Evolutionary conservation across 2,113 vertebrate species (phyloP), one percentile per base, ranked within the genome.

Genomic region (Natator depressus): DNA sequence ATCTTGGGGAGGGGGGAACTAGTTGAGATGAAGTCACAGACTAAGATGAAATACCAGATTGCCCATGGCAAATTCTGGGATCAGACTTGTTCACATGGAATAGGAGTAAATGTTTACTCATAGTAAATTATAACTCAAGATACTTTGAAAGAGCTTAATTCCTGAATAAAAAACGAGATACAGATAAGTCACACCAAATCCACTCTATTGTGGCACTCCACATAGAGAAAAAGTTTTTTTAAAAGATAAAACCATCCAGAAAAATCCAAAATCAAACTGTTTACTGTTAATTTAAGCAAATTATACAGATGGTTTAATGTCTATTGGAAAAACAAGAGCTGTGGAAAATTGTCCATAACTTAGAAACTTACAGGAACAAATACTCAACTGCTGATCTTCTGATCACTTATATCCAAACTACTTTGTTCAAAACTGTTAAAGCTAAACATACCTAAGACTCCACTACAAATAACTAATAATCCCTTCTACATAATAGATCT

Each of bases 231-330:
- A 35, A 0, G 49, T 20, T 11, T 57, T 84, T 49, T n/a, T 6
- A 72, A 51, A 54, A 3, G 78, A 46, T 57, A 89, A 65, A 35
- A 91, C 11, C 3, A 76, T 9, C 42, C 2, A 27, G 85, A 85
- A 76, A 47, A 62, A 83, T 69, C 57, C 51, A 24, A 78, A 89
- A 89, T 3, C 1, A 59, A 80, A 16, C 20, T 38, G 35, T 94
- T 93, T 78, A 16, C 20, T n/a, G 35, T 94, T 93, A 55, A 82
- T 80, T 59, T 90, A 24, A 85, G 25, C 90, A 89, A 95, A 91
- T 46, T 53, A 80, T 5, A 35, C 5, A 85, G 78, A 75, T 10
- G 47, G 11, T 51, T 84, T 47, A 14, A 89, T 85, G 20, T 72
- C 38, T 51, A 24, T 12, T 88, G 29, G 19, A 72, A 80, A 85